Evolutionary conservation across 1,140 invertebrate genomes (phyloP).

Genomic region (Calosoma granatense): DNA sequence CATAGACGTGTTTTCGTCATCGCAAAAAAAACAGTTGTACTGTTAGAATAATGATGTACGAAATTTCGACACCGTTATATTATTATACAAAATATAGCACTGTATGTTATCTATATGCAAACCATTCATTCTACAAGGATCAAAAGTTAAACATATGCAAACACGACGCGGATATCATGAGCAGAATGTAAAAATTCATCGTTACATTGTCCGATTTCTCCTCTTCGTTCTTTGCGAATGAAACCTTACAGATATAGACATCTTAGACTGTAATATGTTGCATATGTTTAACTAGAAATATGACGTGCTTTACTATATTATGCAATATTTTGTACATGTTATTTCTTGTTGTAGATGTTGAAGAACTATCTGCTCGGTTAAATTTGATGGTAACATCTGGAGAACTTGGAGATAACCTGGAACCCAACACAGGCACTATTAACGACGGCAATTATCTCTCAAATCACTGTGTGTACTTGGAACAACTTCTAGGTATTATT

Average conservation of each 20-base stretch:
- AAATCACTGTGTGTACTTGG: conserved; percentile 30
- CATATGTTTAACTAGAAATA: neutral
- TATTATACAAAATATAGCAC: neutral
- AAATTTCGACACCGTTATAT: neutral
- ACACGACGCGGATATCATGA: neutral
- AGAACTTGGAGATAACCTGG: conserved; percentile 24
- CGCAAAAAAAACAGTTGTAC: neutral
- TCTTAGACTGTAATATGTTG: neutral
- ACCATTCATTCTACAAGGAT: neutral
- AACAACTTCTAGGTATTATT: conserved; percentile 25
- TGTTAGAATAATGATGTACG: neutral
- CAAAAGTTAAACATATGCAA: neutral
- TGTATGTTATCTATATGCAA: neutral
- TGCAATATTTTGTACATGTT: conserved; percentile 33
- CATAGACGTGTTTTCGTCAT: neutral
- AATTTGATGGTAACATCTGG: conserved; percentile 33
- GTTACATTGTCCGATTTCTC: neutral
- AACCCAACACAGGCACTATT: conserved; percentile 19
- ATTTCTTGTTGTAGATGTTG: conserved; percentile 36
- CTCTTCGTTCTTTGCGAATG: neutral
- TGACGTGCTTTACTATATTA: neutral
- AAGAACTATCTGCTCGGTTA: conserved; percentile 38
- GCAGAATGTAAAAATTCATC: neutral
- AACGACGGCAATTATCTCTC: conserved; percentile 23
- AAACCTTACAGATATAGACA: neutral